phyloP scores from a whole-genome alignment of 92 coral and sea anemone species.

The Epizoanthus fatuus region DNA sequence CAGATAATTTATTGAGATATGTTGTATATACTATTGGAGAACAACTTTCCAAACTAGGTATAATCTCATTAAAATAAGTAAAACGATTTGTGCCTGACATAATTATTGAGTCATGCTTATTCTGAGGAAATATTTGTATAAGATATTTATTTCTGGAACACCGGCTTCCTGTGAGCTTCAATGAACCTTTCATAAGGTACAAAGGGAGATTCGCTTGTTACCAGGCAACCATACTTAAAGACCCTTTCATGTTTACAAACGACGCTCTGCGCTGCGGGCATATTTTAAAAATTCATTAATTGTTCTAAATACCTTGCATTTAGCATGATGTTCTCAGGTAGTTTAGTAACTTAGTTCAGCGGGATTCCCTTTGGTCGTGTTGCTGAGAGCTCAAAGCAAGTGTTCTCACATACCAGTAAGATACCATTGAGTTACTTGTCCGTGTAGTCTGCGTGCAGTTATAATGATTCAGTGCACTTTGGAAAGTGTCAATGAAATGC shows the following conservation, averaged over 20 bases:
- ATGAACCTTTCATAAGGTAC: slow-evolving; percentile 21
- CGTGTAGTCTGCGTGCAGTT: neutral
- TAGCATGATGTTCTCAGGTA: neutral
- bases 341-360: neutral
- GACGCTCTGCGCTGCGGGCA: slow-evolving; percentile 9
- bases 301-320: too few species aligned
- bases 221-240: slow-evolving; percentile 26
- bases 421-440: neutral
- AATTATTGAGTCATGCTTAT: neutral
- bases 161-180: slow-evolving; percentile 33
- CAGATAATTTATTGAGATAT: too few species aligned
- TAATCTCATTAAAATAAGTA: too few species aligned
- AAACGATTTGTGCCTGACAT: too few species aligned
- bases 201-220: slow-evolving; percentile 12
- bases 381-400: neutral
- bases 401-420: neutral
- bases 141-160: slow-evolving; percentile 16
- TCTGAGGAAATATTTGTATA: slow-evolving; percentile 10
- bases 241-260: slow-evolving; percentile 18
- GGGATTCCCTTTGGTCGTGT: neutral
- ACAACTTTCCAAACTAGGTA: too few species aligned
- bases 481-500: neutral
- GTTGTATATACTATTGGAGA: too few species aligned
- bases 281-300: too few species aligned
- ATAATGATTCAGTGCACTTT: neutral